A percentile compares a stretch with the other conserved stretches of the same genome.
phyloP scores from a whole-genome alignment of 1,140 invertebrate species.

The Temnothorax curvispinosus region DNA sequence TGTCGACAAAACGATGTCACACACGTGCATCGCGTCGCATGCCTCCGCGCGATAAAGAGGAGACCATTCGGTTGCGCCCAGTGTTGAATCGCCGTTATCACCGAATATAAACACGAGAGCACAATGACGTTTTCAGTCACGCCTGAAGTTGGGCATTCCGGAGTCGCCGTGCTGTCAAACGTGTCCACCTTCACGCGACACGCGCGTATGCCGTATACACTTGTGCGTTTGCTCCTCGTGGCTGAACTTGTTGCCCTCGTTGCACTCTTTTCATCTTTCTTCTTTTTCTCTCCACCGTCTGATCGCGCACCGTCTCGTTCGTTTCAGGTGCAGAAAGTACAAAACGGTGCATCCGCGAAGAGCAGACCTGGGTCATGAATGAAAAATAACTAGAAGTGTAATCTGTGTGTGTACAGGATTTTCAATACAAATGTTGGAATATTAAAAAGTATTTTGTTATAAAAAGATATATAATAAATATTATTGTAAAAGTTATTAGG shows the following conservation, averaged over 20 bases:
- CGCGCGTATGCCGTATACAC: too few relatives aligned
- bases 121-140: neutral
- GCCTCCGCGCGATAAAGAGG: too few relatives aligned
- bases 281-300: neutral
- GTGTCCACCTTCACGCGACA: neutral
- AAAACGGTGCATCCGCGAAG: neutral
- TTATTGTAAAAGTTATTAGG: neutral
- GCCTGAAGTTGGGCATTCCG: neutral
- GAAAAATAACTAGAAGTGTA: too few relatives aligned
- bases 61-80: neutral
- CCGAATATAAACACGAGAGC: conserved; percentile 15
- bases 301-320: neutral
- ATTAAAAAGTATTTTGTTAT: neutral
- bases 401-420: neutral
- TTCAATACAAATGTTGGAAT: neutral
- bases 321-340: neutral
- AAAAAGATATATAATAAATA: neutral
- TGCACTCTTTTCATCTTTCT: neutral
- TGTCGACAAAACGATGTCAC: conserved; percentile 3
- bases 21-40: neutral
- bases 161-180: neutral
- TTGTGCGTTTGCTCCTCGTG: neutral
- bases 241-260: neutral
- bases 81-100: neutral
- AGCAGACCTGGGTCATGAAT: neutral